Evolutionary conservation across 2,888 invertebrate species (phyloP), one percentile per base, ranked within the genome.

Genomic region (Pachycephus smyrnensis): DNA sequence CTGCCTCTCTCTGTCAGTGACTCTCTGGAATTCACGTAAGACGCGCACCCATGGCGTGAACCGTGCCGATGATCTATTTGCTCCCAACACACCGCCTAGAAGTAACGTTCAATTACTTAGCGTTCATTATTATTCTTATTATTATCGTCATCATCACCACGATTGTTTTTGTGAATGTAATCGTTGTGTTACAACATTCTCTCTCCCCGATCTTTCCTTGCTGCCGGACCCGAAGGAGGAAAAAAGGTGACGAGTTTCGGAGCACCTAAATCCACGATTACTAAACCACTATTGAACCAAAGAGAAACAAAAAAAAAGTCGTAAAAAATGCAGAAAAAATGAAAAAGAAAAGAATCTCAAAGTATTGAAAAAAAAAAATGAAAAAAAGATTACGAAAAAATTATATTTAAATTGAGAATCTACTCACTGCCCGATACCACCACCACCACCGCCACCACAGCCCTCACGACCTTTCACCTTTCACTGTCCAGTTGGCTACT

Each of bases 241-340:
- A 93, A 93, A 93, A 94, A 94, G 93, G 94, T 94, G 94, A 94
- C 93, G 93, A 92, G 92, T 92, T 92, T 91, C 92, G 93, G 92
- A 92, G 92, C 92, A 92, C 91, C 92, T 91, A 91, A 90, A 88
- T 88, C 88, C 90, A 91, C 88, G 85, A 91, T 91, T 90, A 89
- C 86, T 73, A 78, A 71, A 30, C 76, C 76, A 76, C 79, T 30
- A 68, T 33, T 74, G 36, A 74, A 75, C 33, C 23, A 77, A 15
- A 69, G 12, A 77, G 37, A 73, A 78, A 81, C 71, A 75, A 78
- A 76, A 73, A 15, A 36, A 73, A 77, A 32, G 73, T 71, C 33
- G 71, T 40, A 80, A 36, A 76, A 69, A 71, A 76, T 40, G 33
- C 79, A 79, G 82, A 82, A 77, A 76, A 69, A 75, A 78, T 30